A percentile compares a stretch with the other conserved stretches of the same genome.
Conservation (phyloP, 35 echinoderm and acorn worm species). For the Apostichopus japonicus region DNA sequence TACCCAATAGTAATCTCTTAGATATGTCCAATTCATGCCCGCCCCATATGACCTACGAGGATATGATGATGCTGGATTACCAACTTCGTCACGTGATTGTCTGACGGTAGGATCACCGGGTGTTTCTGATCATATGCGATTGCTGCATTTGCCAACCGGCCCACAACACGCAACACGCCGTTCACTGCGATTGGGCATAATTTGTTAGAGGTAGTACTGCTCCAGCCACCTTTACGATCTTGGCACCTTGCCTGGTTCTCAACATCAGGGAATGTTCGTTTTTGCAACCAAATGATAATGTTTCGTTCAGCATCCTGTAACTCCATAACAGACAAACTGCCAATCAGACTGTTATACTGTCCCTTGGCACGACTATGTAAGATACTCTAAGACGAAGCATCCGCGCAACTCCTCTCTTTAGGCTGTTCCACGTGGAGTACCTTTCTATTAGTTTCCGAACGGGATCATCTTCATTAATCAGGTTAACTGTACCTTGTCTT, state of each 20-base stretch:
- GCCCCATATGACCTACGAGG: slow-evolving; percentile 68
- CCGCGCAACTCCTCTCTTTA: slow-evolving; percentile 39
- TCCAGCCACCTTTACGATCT: neutral
- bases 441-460: slow-evolving; percentile 21
- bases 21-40: slow-evolving; percentile 48
- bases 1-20: slow-evolving; percentile 60
- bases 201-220: neutral
- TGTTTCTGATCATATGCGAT: slow-evolving; percentile 36
- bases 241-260: neutral
- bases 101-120: slow-evolving; percentile 41
- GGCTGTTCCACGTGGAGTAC: slow-evolving; percentile 55
- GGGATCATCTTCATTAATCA: neutral
- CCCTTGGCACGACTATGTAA: neutral
- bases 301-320: neutral
- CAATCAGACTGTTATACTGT: neutral
- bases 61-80: slow-evolving; percentile 61
- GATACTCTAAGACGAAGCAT: slow-evolving; percentile 44
- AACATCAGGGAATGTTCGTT: neutral
- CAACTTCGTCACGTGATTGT: slow-evolving; percentile 3
- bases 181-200: neutral
- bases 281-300: neutral
- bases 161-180: slow-evolving; percentile 41
- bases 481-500: neutral
- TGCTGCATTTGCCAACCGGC: neutral
- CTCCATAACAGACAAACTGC: neutral